These are phyloP conservation scores for Callosobruchus maculatus DNA, from an alignment of 2,888 invertebrate genomes.

Conservation along the genomic window DNA sequence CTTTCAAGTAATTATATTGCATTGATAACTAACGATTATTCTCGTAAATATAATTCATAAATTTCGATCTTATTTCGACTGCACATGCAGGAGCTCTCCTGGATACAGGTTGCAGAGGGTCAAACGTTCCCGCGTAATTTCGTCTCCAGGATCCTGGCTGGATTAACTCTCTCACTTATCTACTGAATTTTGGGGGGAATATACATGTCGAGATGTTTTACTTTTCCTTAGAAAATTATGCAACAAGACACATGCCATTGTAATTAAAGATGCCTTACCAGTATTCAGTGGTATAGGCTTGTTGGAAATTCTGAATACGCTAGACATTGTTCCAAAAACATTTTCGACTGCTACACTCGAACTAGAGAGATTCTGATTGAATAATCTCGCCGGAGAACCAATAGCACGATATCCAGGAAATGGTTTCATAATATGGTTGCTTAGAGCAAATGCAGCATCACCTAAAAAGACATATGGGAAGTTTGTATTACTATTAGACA, in stretches of 20 bases:
- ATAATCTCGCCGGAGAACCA: background rate
- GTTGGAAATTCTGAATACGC: constrained; percentile 9
- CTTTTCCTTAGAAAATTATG: background rate
- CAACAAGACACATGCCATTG: constrained; percentile 1
- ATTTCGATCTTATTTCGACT: too few relatives aligned
- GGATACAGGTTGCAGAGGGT: too few relatives aligned
- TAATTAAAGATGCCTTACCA: constrained; percentile 7
- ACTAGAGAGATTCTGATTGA: constrained; percentile 9
- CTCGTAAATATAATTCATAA: too few relatives aligned
- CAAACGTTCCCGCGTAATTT: too few relatives aligned
- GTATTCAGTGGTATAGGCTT: constrained; percentile 7
- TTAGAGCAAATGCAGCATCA: constrained; percentile 17
- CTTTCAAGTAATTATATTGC: background rate
- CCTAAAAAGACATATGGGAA: constrained; percentile 12
- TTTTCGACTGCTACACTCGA: constrained; percentile 10
- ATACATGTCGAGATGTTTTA: background rate
- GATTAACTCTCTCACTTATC: background rate
- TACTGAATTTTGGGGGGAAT: background rate
- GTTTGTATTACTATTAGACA: constrained; percentile 2
- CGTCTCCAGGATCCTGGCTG: background rate
- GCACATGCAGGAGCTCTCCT: too few relatives aligned
- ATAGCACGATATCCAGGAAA: constrained; percentile 13
- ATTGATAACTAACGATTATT: background rate
- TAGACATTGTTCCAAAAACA: constrained; percentile 13
- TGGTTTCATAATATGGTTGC: constrained; percentile 23